Percentiles rank a stretch among this genome's conserved stretches.
phyloP scores from a whole-genome alignment of 2,113 vertebrate genomes.

The Willisornis vidua region DNA sequence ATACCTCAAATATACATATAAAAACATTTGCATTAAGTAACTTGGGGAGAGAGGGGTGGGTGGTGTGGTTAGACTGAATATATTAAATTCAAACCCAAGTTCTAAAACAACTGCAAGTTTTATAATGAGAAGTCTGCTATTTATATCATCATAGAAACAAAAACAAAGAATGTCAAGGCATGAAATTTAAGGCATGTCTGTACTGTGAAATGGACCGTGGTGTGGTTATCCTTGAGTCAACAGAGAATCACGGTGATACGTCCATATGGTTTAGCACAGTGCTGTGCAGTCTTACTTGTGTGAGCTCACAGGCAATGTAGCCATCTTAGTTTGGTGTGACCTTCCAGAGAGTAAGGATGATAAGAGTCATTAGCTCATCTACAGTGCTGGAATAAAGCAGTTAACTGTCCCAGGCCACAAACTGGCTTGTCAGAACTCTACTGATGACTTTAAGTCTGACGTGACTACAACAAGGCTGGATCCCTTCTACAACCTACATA shows the following conservation, averaged over 20 bases:
- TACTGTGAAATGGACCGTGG: neutral
- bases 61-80: neutral
- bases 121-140: neutral
- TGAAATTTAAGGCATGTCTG: neutral
- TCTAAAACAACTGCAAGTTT: neutral
- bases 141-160: neutral
- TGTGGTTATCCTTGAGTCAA: neutral
- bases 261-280: neutral
- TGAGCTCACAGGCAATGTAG: neutral
- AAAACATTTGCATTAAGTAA: neutral
- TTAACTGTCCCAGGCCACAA: neutral
- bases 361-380: neutral
- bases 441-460: neutral
- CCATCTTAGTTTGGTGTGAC: neutral
- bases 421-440: neutral
- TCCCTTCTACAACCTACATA: neutral
- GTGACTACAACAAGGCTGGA: neutral
- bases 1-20: neutral
- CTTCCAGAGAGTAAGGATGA: neutral
- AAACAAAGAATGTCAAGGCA: neutral
- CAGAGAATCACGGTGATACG: neutral
- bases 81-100: neutral
- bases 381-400: neutral
- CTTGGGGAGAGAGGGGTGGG: fast-evolving
- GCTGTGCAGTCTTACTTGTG: neutral